phyloP scores from a whole-genome alignment of 1,140 invertebrate species.

The Neodiprion pinetum region DNA sequence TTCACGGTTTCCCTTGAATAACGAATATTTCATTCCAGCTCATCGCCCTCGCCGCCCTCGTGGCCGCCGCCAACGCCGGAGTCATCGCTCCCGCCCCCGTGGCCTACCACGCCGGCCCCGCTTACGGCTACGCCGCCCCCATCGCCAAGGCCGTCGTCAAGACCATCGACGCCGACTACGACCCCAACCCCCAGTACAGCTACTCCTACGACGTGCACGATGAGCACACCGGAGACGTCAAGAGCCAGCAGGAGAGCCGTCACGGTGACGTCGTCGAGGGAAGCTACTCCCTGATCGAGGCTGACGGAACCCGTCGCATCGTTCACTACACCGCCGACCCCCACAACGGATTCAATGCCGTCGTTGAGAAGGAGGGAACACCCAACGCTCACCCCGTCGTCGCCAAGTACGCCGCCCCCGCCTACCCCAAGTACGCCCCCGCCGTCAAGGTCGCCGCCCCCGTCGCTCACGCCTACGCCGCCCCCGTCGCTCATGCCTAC shows the following conservation, averaged over 20 bases:
- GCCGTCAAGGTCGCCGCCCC: constrained; percentile 21
- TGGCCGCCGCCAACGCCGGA: constrained; percentile 57
- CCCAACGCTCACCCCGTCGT: constrained; percentile 17
- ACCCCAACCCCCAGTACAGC: constrained; percentile 60
- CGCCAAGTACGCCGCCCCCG: constrained; percentile 17
- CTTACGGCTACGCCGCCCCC: constrained; percentile 40
- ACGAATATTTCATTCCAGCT: constrained; percentile 42
- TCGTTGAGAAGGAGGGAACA: constrained; percentile 39
- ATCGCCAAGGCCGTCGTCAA: constrained; percentile 36
- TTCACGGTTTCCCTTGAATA: no score
- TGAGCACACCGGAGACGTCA: constrained; percentile 66
- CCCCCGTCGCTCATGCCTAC: constrained; percentile 29
- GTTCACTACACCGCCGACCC: constrained; percentile 55
- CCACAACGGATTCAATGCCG: constrained; percentile 56
- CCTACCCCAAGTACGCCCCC: neutral
- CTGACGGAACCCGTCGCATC: constrained; percentile 45
- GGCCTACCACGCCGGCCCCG: constrained; percentile 35
- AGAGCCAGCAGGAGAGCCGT: constrained; percentile 67
- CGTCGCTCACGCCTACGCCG: constrained; percentile 32
- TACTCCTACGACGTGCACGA: constrained; percentile 66
- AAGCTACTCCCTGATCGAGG: constrained; percentile 40
- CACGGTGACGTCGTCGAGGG: constrained; percentile 65
- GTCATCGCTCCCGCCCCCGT: constrained; percentile 38
- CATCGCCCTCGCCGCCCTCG: constrained; percentile 54
- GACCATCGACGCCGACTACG: constrained; percentile 42